phyloP scores from a whole-genome alignment of 2,113 vertebrate species.

The Corydoras maculifer region DNA sequence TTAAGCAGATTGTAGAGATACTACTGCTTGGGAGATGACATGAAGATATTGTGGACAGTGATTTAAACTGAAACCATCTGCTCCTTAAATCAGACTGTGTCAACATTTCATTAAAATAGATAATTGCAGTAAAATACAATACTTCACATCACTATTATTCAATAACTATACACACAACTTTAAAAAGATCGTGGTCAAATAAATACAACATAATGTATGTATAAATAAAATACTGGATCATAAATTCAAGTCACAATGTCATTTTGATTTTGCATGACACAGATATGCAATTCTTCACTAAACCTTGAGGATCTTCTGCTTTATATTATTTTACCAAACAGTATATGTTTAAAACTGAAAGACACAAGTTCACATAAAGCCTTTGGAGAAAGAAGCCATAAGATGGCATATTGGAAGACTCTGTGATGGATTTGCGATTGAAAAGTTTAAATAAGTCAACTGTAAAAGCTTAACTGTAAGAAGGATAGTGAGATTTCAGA shows the following conservation, averaged over 20 bases:
- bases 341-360: neutral
- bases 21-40: slow-evolving; percentile 30
- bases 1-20: neutral
- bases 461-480: neutral
- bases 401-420: neutral
- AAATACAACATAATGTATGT: too few species aligned
- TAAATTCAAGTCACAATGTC: too few species aligned
- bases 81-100: too few species aligned
- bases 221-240: too few species aligned
- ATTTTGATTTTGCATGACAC: too few species aligned
- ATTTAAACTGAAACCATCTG: neutral
- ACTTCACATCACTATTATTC: too few species aligned
- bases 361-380: neutral
- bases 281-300: too few species aligned
- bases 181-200: too few species aligned
- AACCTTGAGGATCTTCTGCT: too few species aligned
- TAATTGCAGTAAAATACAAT: too few species aligned
- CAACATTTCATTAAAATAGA: too few species aligned
- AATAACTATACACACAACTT: too few species aligned
- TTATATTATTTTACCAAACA: neutral
- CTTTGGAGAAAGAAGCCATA: neutral
- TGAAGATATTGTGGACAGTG: slow-evolving; percentile 26
- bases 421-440: slow-evolving; percentile 15
- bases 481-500: neutral
- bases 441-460: neutral